Evolutionary conservation across 2,113 vertebrate species (phyloP), one percentile per base, ranked within the genome.

Genomic region (Cichladusa arquata): DNA sequence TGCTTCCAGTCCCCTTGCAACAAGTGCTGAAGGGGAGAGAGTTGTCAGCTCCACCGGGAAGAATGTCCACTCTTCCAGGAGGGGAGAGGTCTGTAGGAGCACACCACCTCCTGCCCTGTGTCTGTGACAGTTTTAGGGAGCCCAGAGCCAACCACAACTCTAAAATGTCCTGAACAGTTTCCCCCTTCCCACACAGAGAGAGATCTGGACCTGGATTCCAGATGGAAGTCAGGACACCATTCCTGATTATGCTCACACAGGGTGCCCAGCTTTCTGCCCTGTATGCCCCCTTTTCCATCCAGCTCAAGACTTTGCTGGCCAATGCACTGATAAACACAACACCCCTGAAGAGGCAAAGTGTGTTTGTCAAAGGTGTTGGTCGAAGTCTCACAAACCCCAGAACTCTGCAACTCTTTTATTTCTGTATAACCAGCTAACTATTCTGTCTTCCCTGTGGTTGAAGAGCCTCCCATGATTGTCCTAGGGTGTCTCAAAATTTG

Each of bases 331-430:
- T 33, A 62, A 69, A 42, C 12, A 50, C 6, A 56, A 44, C 4
- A 28, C 2, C 5, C 24, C 36, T 48, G 28, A 69, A 53, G 22
- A 44, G 28, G 11, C 12, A 17, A 82, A 71, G 13, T 31, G 6
- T 26, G 24, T n/a, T 61, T 0, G 0, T 42, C n/a, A 54, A 82
- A 67, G 33, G 5, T 33, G n/a, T 58, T 4, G 2, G 10, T 50
- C 7, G 53, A 77, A 61, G 20, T 4, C 8, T 29, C 64, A 61
- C 8, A 19, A 56, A 91, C 19, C 14, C 19, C 12, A 0, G 0
- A 31, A 10, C 33, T 9, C 60, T 64, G 33, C 10, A 84, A 48
- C 3, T 70, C 38, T 56, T 69, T 76, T 84, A 24, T 34, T 77
- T 29, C 45, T 47, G 2, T 28, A 47, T 34, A 60, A 44, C 13